phyloP scores from a whole-genome alignment of 2,888 invertebrate species.

The Campoletis raptor region DNA sequence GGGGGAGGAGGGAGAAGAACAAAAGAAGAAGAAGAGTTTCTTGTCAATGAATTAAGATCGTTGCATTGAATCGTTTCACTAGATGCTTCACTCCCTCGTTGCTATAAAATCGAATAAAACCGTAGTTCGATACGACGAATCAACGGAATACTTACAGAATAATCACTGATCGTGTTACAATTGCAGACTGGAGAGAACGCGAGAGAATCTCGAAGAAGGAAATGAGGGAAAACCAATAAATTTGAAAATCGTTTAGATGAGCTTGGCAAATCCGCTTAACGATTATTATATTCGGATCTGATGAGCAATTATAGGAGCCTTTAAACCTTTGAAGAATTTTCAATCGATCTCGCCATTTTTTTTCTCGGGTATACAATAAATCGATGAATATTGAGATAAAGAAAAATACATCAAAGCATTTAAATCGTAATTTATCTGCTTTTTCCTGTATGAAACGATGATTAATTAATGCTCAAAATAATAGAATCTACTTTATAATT shows the following conservation, averaged over 20 bases:
- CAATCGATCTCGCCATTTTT: background rate
- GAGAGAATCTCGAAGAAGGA: background rate
- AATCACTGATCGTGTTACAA: slow-evolving; percentile 32
- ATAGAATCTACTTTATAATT: background rate
- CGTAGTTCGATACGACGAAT: background rate
- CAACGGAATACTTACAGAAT: background rate
- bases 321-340: background rate
- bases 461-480: background rate
- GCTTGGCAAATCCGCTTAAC: slow-evolving; percentile 1
- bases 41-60: background rate
- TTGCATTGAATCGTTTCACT: background rate
- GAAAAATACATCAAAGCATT: background rate
- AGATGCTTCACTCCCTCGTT: slow-evolving; percentile 14
- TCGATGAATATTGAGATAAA: background rate
- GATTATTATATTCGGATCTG: slow-evolving; percentile 6
- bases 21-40: background rate
- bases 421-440: background rate
- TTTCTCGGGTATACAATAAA: background rate
- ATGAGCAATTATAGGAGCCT: background rate
- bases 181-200: background rate
- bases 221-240: slow-evolving; percentile 25
- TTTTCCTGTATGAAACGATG: background rate
- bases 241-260: slow-evolving; percentile 25
- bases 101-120: slow-evolving; percentile 26
- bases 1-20: background rate